These are phyloP conservation scores for Bombus difficillimus DNA, from an alignment of 1,140 invertebrate genomes.

Conservation along the genomic window DNA sequence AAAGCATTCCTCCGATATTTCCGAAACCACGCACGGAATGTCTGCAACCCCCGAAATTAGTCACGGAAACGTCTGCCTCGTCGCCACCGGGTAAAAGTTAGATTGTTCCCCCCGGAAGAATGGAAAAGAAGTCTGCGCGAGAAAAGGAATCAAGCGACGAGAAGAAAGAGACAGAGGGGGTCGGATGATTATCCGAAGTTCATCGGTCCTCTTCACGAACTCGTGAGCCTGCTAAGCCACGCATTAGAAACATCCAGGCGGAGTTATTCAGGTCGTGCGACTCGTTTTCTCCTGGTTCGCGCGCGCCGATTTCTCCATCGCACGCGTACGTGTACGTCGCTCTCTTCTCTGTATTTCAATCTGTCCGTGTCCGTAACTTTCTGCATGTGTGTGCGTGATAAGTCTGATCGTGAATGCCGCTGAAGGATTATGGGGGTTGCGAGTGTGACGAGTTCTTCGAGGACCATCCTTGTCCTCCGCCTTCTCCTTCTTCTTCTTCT, in stretches of 20 bases:
- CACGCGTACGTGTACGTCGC: conserved; percentile 16
- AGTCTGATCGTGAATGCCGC: conserved; percentile 75
- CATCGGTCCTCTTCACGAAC: conserved; percentile 67
- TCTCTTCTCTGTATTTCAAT: not conserved
- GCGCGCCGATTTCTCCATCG: conserved; percentile 26
- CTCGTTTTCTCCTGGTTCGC: conserved; percentile 58
- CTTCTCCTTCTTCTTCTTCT: conserved; percentile 12
- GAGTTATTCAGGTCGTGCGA: conserved; percentile 72
- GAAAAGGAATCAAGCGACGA: not conserved
- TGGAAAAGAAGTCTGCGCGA: not conserved
- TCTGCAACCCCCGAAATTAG: not conserved
- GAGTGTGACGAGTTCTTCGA: conserved; percentile 64
- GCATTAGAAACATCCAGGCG: conserved; percentile 75
- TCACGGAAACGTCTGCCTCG: not conserved
- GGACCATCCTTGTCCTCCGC: conserved; percentile 17
- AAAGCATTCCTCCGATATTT: not conserved
- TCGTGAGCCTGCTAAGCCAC: conserved; percentile 66
- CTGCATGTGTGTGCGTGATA: conserved; percentile 17
- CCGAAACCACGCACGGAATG: no score
- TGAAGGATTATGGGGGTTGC: conserved; percentile 72
- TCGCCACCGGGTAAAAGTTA: not conserved
- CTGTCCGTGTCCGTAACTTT: not conserved
- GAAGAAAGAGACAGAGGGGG: not conserved
- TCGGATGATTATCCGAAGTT: conserved; percentile 68
- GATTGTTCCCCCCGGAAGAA: not conserved